Evolutionary conservation across 1,140 invertebrate species (phyloP).

Genomic region (Lepidurus apus): DNA sequence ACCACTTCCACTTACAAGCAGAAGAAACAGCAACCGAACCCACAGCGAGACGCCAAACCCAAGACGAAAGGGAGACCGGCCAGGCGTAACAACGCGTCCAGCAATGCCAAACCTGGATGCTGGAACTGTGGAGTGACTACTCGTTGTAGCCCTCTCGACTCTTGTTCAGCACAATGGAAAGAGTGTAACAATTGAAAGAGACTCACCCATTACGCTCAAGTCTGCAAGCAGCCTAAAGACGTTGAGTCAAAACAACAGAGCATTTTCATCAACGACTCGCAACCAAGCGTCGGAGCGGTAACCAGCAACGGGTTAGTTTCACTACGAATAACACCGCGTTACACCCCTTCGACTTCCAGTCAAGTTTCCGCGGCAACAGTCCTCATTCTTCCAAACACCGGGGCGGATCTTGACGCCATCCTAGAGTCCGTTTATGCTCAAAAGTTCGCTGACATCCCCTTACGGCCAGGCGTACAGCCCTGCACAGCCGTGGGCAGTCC

Average conservation of each 20-base stretch:
- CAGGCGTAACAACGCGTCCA: background rate
- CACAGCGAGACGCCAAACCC: background rate
- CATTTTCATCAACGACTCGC: background rate
- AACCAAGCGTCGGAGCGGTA: background rate
- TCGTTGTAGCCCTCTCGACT: background rate
- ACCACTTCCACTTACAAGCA: background rate
- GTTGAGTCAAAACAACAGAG: background rate
- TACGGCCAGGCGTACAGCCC: background rate
- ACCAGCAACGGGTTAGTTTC: background rate
- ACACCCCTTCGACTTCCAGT: background rate
- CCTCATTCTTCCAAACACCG: background rate
- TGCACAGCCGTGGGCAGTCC: background rate
- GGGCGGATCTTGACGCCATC: conserved; percentile 3
- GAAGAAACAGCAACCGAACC: background rate
- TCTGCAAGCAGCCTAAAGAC: background rate
- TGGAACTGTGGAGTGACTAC: background rate
- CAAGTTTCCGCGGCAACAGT: background rate
- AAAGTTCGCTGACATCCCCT: background rate
- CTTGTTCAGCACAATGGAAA: background rate
- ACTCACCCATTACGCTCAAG: background rate
- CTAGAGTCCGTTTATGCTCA: background rate
- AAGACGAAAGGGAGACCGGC: background rate
- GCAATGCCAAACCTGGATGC: background rate
- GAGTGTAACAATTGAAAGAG: background rate
- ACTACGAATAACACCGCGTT: background rate